These are phyloP conservation scores for Danaus chrysippus DNA, from an alignment of 2,888 invertebrate genomes.

Conservation along the genomic window DNA sequence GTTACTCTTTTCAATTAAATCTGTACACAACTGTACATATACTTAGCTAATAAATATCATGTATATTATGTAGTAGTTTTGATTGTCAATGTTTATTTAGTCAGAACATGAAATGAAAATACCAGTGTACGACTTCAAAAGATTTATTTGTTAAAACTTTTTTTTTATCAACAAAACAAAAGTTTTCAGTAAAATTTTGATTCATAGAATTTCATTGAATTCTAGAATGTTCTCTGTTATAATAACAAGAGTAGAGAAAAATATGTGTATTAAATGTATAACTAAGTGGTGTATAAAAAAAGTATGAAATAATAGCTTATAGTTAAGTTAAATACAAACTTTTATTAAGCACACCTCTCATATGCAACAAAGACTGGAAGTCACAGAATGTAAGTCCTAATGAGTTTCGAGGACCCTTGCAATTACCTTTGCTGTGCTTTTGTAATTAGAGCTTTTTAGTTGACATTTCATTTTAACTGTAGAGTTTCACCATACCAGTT, in stretches of 20 bases:
- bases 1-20: not conserved
- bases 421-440: conserved; percentile 9
- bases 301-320: conserved; percentile 18
- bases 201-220: too few species aligned
- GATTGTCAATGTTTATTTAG: too few species aligned
- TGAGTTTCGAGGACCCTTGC: conserved; percentile 1
- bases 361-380: not conserved
- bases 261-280: conserved; percentile 3
- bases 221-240: too few species aligned
- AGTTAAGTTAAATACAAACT: not conserved
- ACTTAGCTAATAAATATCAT: not conserved
- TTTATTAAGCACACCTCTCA: not conserved
- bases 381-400: not conserved
- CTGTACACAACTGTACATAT: not conserved
- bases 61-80: too few species aligned
- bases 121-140: not conserved
- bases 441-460: conserved; percentile 7
- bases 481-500: not conserved
- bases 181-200: not conserved
- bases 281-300: conserved; percentile 18
- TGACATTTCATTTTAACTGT: conserved; percentile 1
- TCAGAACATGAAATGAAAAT: too few species aligned
- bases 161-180: not conserved
- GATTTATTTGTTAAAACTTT: conserved; percentile 6
- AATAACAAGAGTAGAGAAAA: too few species aligned